Conservation (phyloP, 2,113 vertebrate species). For the Platichthys flesus region DNA sequence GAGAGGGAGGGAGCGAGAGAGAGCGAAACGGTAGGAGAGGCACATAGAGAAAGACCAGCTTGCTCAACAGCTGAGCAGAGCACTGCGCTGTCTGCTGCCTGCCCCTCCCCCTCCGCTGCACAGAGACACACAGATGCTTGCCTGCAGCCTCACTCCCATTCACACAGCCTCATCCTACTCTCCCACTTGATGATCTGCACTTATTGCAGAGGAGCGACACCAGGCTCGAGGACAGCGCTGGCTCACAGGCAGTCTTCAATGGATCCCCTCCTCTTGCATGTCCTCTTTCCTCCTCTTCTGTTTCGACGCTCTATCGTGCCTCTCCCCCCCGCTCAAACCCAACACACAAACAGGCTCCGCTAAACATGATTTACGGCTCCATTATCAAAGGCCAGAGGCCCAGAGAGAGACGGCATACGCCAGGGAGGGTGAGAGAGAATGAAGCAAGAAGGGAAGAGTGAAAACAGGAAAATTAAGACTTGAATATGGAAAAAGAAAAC, state of each 20-base stretch:
- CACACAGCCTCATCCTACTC: slow-evolving; percentile 43
- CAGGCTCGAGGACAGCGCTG: background rate
- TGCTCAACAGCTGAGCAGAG: slow-evolving; percentile 72
- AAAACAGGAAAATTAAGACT: background rate
- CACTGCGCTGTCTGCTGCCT: slow-evolving; percentile 47
- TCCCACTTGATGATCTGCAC: slow-evolving; percentile 38
- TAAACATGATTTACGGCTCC: slow-evolving; percentile 55
- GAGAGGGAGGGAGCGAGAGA: background rate
- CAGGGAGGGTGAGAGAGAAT: background rate
- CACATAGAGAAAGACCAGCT: slow-evolving; percentile 49
- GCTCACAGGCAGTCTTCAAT: slow-evolving; percentile 9
- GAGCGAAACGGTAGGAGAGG: slow-evolving; percentile 19
- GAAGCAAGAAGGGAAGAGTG: background rate
- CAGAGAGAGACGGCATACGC: slow-evolving; percentile 4
- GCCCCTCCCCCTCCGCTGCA: slow-evolving; percentile 64
- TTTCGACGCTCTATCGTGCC: background rate
- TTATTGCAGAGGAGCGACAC: slow-evolving; percentile 14
- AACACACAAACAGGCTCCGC: slow-evolving; percentile 10
- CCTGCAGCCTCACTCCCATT: slow-evolving; percentile 57
- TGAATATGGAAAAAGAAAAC: no score
- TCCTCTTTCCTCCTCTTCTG: background rate
- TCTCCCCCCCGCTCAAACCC: slow-evolving; percentile 16
- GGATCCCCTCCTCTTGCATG: slow-evolving; percentile 9
- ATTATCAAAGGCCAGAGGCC: slow-evolving; percentile 50
- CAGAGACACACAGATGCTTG: slow-evolving; percentile 56